These are phyloP conservation scores for Pristiophorus japonicus DNA, from an alignment of 2,113 vertebrate species.

Conservation along the genomic window DNA sequence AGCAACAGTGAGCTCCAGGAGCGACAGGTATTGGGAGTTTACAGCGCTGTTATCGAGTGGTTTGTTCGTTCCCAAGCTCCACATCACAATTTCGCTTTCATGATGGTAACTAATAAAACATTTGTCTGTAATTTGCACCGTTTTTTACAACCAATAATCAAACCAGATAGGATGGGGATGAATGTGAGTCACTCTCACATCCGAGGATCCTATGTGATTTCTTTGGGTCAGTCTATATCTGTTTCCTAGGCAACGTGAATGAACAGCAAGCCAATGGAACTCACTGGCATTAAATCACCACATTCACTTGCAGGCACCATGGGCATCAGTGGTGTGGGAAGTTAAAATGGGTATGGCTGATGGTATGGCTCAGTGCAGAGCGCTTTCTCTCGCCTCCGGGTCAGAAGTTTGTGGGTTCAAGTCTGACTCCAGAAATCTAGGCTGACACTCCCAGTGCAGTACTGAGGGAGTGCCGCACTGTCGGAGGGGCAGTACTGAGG, in stretches of 20 bases:
- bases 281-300: background rate
- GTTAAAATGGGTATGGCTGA: too few species aligned
- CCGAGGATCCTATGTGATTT: background rate
- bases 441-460: too few species aligned
- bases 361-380: too few species aligned
- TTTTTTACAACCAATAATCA: background rate
- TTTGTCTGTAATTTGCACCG: background rate
- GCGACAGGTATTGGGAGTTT: background rate
- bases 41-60: background rate
- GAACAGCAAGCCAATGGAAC: background rate
- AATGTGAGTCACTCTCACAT: background rate
- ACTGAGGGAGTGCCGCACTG: too few species aligned
- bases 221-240: too few species aligned
- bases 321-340: too few species aligned
- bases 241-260: background rate
- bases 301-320: background rate
- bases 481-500: too few species aligned
- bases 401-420: too few species aligned
- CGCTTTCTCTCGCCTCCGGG: too few species aligned
- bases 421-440: too few species aligned
- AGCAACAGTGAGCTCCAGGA: background rate
- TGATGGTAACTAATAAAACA: background rate
- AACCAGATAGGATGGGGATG: background rate
- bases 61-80: background rate
- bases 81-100: background rate